Base-by-base conservation (phyloP, 2,113 vertebrate genomes). In the Rhinogobius similis region DNA sequence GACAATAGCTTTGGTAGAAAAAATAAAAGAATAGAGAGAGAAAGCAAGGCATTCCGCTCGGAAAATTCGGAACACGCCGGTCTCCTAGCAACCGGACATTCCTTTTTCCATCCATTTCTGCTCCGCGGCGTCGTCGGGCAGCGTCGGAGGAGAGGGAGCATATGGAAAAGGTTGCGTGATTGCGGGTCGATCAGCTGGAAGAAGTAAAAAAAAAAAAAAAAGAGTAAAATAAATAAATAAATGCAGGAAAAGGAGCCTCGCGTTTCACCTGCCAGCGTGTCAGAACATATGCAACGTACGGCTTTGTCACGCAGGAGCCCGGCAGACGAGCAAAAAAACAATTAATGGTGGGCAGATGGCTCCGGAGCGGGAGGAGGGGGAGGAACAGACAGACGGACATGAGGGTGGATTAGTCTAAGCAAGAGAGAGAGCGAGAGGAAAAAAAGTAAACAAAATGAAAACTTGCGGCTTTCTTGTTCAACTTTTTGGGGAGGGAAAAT, bases 331-430 rank as follows among this genome's bases (percentile, higher is more conserved):
- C 76, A 82, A 85, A 5, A 3, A 81, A 82, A 89, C 89, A 88
- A 88, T 90, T 88, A 89, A 87, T 90, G 86, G 82, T 67, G 77
- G 89, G 87, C 90, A 91, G 90, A 91, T 91, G 90, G 90, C 44
- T 78, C 72, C 75, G 83, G 21, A 75, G 71, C 10, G 38, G 59
- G 29, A 68, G 79, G 76, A 76, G 81, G 73, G 72, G 70, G 0
- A 67, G 65, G 70, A 68, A 59, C 20, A 71, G 75, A 77, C 75
- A 83, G 82, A 82, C 75, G 70, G 78, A 77, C 32, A 48, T 82
- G 77, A 80, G 75, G 78, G 81, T 62, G 74, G 82, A 85, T 87
- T 81, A 87, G 79, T 76, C 46, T 75, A 78, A 77, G 80, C 41
- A 52, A 64, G 53, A 70, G 76, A 59, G 53, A 72, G 74, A 82